Evolutionary conservation across 2,113 vertebrate species (phyloP).

Genomic region (Nicator chloris): DNA sequence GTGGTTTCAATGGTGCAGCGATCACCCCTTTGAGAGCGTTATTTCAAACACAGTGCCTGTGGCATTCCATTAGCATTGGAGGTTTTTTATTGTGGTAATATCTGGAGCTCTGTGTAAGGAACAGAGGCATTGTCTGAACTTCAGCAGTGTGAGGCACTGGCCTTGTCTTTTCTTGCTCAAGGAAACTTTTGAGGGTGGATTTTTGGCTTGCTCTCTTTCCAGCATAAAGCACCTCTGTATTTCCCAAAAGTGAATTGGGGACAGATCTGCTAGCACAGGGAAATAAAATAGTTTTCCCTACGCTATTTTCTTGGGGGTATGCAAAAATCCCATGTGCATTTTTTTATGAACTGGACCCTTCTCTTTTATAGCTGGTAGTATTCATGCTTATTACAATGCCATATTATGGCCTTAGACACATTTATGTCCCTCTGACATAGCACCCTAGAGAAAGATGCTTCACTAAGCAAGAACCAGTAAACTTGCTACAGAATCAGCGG

Average conservation of each 20-base stretch:
- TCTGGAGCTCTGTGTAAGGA: neutral
- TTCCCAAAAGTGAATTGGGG: slow-evolving; percentile 15
- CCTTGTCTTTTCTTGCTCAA: neutral
- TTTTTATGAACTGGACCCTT: slow-evolving; percentile 70
- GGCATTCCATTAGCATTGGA: neutral
- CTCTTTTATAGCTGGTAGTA: slow-evolving; percentile 59
- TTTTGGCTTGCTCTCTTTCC: neutral
- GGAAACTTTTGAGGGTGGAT: neutral
- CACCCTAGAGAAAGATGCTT: slow-evolving; percentile 60
- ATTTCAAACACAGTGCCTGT: neutral
- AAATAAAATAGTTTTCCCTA: slow-evolving; percentile 44
- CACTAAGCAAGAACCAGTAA: slow-evolving; percentile 58
- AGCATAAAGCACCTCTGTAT: slow-evolving; percentile 1
- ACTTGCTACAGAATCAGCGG: slow-evolving; percentile 26
- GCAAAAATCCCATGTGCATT: slow-evolving; percentile 61
- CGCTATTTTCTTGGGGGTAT: slow-evolving; percentile 42
- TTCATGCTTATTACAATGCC: slow-evolving; percentile 63
- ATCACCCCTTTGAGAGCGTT: neutral
- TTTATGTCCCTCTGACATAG: slow-evolving; percentile 54
- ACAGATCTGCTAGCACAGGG: slow-evolving; percentile 31
- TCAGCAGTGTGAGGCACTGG: neutral
- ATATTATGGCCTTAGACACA: slow-evolving; percentile 55
- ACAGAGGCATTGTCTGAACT: neutral
- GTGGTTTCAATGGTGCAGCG: neutral
- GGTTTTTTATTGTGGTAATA: neutral